A percentile compares a stretch with the other conserved stretches of the same genome.
These are phyloP conservation scores for Poecilus cupreus DNA, from an alignment of 2,888 invertebrate species.

Conservation along the genomic window DNA sequence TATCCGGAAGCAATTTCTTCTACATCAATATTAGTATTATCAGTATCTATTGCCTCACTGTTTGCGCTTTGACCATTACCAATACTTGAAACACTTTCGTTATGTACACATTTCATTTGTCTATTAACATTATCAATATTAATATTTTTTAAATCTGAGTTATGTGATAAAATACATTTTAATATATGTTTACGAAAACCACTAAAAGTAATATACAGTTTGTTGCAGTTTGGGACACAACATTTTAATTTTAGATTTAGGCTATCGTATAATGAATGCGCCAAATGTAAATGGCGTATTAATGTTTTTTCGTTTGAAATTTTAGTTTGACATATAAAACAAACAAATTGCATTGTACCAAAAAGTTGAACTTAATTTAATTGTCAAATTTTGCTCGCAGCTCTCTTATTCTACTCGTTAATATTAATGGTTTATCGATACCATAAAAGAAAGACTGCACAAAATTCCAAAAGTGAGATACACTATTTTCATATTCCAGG, in stretches of 20 bases:
- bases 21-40: not conserved
- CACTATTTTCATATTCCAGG: not conserved
- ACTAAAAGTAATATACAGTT: not conserved
- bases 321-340: conserved; percentile 4
- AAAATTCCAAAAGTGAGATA: conserved; percentile 13
- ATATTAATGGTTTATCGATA: not conserved
- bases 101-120: not conserved
- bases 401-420: not conserved
- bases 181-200: not conserved
- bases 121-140: not conserved
- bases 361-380: too few relatives aligned
- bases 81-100: not conserved
- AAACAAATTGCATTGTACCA: not conserved
- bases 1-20: not conserved
- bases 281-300: not conserved
- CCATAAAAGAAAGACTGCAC: not conserved
- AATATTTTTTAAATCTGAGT: not conserved
- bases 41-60: not conserved
- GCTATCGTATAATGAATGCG: not conserved
- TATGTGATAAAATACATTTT: conserved; percentile 7
- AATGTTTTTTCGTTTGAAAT: not conserved
- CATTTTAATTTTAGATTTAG: not conserved
- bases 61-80: not conserved
- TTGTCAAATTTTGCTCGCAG: not conserved
- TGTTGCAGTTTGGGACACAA: not conserved